Percentiles rank a stretch among this genome's conserved stretches.
Evolutionary conservation across 2,113 vertebrate genomes (phyloP).

Genomic region (Ceratotherium simum): DNA sequence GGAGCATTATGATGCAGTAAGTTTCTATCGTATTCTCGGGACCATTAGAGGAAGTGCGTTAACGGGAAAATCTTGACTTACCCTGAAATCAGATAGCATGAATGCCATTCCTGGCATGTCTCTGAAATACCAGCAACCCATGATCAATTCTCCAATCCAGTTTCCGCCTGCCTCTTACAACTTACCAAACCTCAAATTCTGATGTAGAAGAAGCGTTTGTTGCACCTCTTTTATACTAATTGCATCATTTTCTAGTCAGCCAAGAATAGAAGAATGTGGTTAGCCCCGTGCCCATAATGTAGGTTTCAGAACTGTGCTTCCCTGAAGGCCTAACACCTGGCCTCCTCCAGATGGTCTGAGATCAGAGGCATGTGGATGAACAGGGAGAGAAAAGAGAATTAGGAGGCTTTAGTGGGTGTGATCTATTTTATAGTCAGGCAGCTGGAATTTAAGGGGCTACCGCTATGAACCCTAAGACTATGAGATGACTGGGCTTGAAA

Average conservation of each 20-base stretch:
- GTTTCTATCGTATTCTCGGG: background rate
- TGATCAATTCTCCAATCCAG: accelerated
- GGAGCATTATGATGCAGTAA: accelerated
- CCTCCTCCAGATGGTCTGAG: background rate
- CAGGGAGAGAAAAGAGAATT: background rate
- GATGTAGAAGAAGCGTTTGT: no score
- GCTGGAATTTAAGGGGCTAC: background rate
- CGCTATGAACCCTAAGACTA: accelerated
- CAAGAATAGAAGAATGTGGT: background rate
- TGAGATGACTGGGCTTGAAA: background rate
- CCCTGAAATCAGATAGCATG: background rate
- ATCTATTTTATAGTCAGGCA: background rate
- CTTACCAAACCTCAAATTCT: background rate
- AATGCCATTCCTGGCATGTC: background rate
- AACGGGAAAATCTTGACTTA: background rate
- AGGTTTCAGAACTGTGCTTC: background rate
- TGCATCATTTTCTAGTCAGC: background rate
- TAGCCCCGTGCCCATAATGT: accelerated
- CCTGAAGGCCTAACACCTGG: background rate
- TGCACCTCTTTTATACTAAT: background rate
- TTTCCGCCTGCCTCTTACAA: background rate
- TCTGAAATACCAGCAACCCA: background rate
- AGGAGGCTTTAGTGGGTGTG: background rate
- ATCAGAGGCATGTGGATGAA: no score
- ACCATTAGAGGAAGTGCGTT: accelerated